Conservation (phyloP, 1,140 invertebrate genomes). For the Anadara kagoshimensis region DNA sequence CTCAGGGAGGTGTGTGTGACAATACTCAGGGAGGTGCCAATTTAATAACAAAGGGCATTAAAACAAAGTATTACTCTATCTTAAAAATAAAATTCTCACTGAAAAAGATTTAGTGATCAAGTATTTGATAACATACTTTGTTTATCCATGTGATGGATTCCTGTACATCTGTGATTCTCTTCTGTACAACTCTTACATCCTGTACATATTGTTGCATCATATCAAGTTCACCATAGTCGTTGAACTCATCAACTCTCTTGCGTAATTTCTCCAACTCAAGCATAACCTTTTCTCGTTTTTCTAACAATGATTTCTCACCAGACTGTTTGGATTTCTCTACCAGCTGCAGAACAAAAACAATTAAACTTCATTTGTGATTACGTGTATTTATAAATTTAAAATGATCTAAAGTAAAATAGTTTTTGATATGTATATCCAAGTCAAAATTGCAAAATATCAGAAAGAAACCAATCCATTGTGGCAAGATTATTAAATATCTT, state of each 20-base stretch:
- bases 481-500: too few relatives aligned
- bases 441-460: too few relatives aligned
- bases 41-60: too few relatives aligned
- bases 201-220: conserved; percentile 75
- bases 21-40: too few relatives aligned
- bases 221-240: conserved; percentile 75
- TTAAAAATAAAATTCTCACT: too few relatives aligned
- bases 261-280: conserved; percentile 82
- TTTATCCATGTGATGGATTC: conserved; percentile 89
- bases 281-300: conserved; percentile 81
- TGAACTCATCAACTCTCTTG: conserved; percentile 79
- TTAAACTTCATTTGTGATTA: not conserved
- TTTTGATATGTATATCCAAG: too few relatives aligned
- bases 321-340: conserved; percentile 87
- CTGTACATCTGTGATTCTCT: conserved; percentile 83
- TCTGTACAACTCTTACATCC: conserved; percentile 83
- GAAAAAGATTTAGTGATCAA: not conserved
- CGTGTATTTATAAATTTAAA: too few relatives aligned
- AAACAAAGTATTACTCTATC: too few relatives aligned
- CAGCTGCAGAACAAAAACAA: conserved; percentile 71
- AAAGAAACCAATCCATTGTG: too few relatives aligned
- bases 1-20: too few relatives aligned
- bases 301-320: conserved; percentile 85
- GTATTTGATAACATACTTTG: conserved; percentile 66
- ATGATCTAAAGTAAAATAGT: too few relatives aligned